Conservation (phyloP, 2,888 invertebrate genomes). For the Hetaerina titia region DNA sequence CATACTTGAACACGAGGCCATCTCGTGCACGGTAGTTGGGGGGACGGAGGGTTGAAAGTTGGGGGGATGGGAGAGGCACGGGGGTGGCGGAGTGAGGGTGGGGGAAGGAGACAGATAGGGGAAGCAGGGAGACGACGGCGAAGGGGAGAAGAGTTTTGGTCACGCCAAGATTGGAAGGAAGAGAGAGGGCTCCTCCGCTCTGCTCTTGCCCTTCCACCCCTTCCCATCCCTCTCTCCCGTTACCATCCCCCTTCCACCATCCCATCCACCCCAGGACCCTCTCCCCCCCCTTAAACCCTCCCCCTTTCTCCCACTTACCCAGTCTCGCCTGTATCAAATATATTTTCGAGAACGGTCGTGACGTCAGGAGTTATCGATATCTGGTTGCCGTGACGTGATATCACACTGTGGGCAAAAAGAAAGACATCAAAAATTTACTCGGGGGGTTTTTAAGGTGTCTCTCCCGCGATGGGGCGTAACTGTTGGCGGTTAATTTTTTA, state of each 20-base stretch:
- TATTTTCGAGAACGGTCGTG: background rate
- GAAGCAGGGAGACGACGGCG: background rate
- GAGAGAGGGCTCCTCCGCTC: background rate
- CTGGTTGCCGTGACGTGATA: background rate
- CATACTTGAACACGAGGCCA: background rate
- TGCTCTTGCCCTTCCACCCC: background rate
- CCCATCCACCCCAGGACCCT: too few species aligned
- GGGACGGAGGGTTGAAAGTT: background rate
- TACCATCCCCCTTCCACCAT: background rate
- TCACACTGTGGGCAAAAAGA: background rate
- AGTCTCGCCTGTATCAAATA: background rate
- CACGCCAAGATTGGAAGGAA: background rate
- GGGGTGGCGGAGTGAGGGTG: background rate
- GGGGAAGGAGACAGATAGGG: background rate
- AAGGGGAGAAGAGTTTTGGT: background rate
- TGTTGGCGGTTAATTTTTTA: too few species aligned
- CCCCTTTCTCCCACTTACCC: background rate
- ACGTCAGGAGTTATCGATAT: constrained; percentile 35
- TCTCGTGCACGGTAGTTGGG: background rate
- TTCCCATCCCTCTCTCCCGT: background rate
- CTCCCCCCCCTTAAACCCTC: background rate
- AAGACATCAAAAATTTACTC: background rate
- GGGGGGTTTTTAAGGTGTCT: background rate
- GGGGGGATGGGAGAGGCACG: too few species aligned
- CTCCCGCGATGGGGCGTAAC: background rate